Base-by-base conservation (phyloP, 2,888 invertebrate genomes). In the Drosophila limbata region DNA sequence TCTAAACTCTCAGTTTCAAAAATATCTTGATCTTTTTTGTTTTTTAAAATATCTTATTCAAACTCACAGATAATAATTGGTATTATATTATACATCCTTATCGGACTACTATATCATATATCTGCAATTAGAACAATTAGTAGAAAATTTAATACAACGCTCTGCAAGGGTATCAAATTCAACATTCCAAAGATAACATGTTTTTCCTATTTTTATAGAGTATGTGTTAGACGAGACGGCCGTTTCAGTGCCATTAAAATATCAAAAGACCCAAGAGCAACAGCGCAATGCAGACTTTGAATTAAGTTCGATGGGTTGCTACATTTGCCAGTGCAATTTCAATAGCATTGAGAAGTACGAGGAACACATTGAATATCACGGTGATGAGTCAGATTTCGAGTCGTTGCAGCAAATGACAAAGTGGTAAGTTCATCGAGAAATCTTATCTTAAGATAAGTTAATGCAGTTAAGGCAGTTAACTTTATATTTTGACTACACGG, bases 271-370 rank as follows among this genome's bases (percentile, higher is more conserved):
- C 0, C 64, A 69, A 47, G n/a, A 60, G 3, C 81, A 81, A 62
- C 0, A 31, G 2, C 68, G 69, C 1, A 35, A 57, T 0, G 10
- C 35, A 0, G 57, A 83, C 11, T 92, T 90, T 75, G 64, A 47
- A 25, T 69, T 90, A 3, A 86, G 72, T 25, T 90, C 73, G 33
- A 69, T 88, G 70, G 90, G 91, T 2, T 92, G 92, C 67, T 90
- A 77, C 37, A 89, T 92, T 47, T 92, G 92, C 33, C 90, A 92
- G 63, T 48, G 65, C 28, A 91, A 92, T 72, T 92, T 91, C 35
- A 47, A 57, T 17, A 75, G 56, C 13, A 88, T 89, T 57, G 80
- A 81, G 8, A 68, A 77, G 33, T 91, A 84, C 35, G 91, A 91
- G 56, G 84, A 91, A 3, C 92, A 92, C 60, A 79, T 92, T 19